Conservation (phyloP, 2,888 invertebrate genomes). For the Drosophila helvetica region DNA sequence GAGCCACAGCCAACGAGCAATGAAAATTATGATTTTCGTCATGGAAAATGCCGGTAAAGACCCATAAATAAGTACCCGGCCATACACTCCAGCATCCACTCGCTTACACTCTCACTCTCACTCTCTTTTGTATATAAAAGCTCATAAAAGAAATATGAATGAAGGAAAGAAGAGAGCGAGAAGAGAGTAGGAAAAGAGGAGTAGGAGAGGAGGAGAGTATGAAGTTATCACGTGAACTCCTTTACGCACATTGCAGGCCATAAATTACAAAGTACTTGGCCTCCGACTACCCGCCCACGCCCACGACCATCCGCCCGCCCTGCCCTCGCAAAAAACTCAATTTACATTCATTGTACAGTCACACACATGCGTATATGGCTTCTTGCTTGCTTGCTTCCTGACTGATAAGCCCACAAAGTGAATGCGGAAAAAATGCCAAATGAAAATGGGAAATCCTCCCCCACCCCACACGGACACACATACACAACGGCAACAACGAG, state of each 20-base stretch:
- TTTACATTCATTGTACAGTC: slow-evolving; percentile 42
- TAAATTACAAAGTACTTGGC: slow-evolving; percentile 78
- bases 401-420: slow-evolving; percentile 58
- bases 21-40: slow-evolving; percentile 75
- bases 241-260: slow-evolving; percentile 76
- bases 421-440: slow-evolving; percentile 36
- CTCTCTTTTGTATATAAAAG: slow-evolving; percentile 17
- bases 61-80: slow-evolving; percentile 65
- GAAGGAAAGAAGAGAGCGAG: background rate
- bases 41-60: slow-evolving; percentile 73
- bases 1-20: slow-evolving; percentile 16
- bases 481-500: background rate
- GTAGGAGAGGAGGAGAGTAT: slow-evolving; percentile 38
- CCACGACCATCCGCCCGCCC: background rate
- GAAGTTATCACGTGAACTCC: slow-evolving; percentile 76
- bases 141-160: slow-evolving; percentile 57
- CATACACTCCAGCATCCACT: slow-evolving; percentile 7
- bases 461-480: background rate
- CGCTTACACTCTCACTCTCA: background rate
- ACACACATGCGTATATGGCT: slow-evolving; percentile 21
- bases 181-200: background rate
- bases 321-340: slow-evolving; percentile 27
- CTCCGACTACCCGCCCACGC: slow-evolving; percentile 51
- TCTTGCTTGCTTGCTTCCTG: slow-evolving; percentile 38
- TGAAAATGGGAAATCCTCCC: background rate